Evolutionary conservation across 2,797 vertebrate species (phyloP).

Genomic region (Eptatretus atami): DNA sequence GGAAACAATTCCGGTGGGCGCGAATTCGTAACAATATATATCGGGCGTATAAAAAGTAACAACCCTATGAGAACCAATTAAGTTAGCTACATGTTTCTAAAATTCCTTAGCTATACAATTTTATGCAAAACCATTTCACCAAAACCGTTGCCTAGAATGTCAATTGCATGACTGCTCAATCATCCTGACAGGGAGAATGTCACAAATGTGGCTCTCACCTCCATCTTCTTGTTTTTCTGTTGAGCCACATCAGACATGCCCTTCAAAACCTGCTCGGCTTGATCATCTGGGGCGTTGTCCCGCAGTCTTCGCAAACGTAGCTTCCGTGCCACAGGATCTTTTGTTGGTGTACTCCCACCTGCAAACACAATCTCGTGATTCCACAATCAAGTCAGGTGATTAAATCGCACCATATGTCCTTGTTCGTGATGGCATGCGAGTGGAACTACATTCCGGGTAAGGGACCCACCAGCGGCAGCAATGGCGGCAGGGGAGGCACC

Average conservation of each 20-base stretch:
- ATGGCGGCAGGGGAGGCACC: conserved; percentile 69
- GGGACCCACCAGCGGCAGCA: conserved; percentile 35
- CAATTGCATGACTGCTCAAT: too few species aligned
- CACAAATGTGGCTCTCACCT: conserved; percentile 18
- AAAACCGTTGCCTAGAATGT: too few species aligned
- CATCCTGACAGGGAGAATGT: too few species aligned
- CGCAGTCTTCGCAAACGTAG: conserved; percentile 63
- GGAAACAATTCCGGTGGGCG: too few species aligned
- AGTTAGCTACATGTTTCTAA: too few species aligned
- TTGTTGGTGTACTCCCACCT: conserved; percentile 29
- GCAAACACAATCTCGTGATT: not conserved
- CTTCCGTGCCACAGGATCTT: conserved; percentile 59
- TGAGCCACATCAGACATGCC: conserved; percentile 80
- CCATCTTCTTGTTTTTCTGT: conserved; percentile 59
- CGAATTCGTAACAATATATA: too few species aligned
- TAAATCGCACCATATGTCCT: too few species aligned
- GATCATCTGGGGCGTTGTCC: conserved; percentile 61
- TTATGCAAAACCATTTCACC: too few species aligned
- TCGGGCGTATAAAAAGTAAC: too few species aligned
- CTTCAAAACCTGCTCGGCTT: conserved; percentile 87
- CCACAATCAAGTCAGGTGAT: rapidly evolving
- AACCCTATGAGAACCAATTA: too few species aligned
- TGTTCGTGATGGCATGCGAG: too few species aligned
- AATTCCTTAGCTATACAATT: too few species aligned
- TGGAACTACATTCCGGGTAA: not conserved